Evolutionary conservation across 1,140 invertebrate species (phyloP).

Genomic region (Caerostris darwini): DNA sequence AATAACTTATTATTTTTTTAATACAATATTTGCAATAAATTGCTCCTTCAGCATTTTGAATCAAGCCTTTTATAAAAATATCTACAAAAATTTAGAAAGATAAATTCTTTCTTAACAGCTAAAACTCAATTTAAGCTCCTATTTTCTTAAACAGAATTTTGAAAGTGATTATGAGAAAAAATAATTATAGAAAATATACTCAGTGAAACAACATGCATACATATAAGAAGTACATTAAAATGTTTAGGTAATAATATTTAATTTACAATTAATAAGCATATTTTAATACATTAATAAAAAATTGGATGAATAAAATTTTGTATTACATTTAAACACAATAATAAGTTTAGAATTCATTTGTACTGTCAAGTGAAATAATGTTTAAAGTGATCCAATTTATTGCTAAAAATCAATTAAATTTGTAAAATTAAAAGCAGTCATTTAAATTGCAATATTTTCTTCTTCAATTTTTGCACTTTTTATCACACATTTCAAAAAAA

Average conservation of each 20-base stretch:
- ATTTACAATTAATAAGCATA: too few relatives aligned
- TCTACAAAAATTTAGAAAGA: slow-evolving; percentile 36
- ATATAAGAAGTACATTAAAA: not conserved
- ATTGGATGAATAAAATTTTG: too few relatives aligned
- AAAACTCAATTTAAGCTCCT: slow-evolving; percentile 42
- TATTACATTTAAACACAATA: too few relatives aligned
- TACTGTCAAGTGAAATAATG: not conserved
- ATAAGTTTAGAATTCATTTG: not conserved
- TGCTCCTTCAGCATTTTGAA: not conserved
- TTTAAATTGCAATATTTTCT: not conserved
- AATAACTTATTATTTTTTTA: slow-evolving; percentile 8
- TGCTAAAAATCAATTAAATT: not conserved
- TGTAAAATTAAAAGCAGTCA: not conserved
- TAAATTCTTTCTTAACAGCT: slow-evolving; percentile 33
- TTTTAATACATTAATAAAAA: too few relatives aligned
- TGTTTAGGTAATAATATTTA: too few relatives aligned
- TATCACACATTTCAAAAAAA: not conserved
- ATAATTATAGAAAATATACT: not conserved
- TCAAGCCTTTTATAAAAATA: slow-evolving; percentile 32
- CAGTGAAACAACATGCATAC: not conserved
- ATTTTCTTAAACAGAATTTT: not conserved
- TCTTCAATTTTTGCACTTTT: not conserved
- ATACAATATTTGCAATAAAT: not conserved
- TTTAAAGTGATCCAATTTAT: not conserved
- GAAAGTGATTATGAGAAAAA: not conserved